Percentiles rank a stretch among this genome's conserved stretches.
Evolutionary conservation across 1,140 invertebrate species (phyloP).

Genomic region (Camponotus vicinus): DNA sequence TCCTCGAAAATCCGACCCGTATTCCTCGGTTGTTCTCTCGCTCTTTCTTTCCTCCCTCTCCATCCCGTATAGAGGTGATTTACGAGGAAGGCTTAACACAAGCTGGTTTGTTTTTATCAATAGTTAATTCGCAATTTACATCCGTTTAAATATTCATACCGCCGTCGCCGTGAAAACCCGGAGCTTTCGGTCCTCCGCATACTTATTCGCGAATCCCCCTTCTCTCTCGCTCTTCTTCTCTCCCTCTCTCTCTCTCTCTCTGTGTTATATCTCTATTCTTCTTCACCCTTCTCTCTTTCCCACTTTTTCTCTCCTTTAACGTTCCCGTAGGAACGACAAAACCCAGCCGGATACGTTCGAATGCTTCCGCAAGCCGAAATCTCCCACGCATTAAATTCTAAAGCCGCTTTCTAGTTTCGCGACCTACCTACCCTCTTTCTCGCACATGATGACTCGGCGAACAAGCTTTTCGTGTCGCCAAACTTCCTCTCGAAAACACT

Average conservation of each 20-base stretch:
- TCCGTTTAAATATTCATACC: slow-evolving; percentile 80
- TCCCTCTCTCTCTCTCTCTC: not conserved
- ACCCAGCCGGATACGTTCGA: slow-evolving; percentile 70
- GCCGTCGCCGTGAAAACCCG: slow-evolving; percentile 66
- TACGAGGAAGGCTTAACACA: slow-evolving; percentile 72
- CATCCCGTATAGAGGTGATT: slow-evolving; percentile 66
- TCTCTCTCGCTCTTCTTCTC: not conserved
- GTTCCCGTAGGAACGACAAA: slow-evolving; percentile 54
- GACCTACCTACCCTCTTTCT: slow-evolving; percentile 51
- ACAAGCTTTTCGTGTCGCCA: slow-evolving; percentile 42
- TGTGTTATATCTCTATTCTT: slow-evolving; percentile 33
- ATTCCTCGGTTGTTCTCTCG: slow-evolving; percentile 21
- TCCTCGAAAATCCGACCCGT: slow-evolving; percentile 20
- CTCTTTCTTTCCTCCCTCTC: not conserved
- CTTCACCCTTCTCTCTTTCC: not conserved
- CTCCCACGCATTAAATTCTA: slow-evolving; percentile 78
- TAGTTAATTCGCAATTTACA: slow-evolving; percentile 81
- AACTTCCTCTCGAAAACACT: slow-evolving; percentile 66
- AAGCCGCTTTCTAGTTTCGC: slow-evolving; percentile 76
- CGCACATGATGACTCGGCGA: slow-evolving; percentile 52
- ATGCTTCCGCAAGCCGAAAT: slow-evolving; percentile 71
- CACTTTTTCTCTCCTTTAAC: slow-evolving; percentile 46
- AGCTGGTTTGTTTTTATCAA: slow-evolving; percentile 80
- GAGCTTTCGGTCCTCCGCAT: slow-evolving; percentile 73
- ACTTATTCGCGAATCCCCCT: slow-evolving; percentile 67